Conservation (phyloP, 1,140 invertebrate genomes). For the Cepaea nemoralis region DNA sequence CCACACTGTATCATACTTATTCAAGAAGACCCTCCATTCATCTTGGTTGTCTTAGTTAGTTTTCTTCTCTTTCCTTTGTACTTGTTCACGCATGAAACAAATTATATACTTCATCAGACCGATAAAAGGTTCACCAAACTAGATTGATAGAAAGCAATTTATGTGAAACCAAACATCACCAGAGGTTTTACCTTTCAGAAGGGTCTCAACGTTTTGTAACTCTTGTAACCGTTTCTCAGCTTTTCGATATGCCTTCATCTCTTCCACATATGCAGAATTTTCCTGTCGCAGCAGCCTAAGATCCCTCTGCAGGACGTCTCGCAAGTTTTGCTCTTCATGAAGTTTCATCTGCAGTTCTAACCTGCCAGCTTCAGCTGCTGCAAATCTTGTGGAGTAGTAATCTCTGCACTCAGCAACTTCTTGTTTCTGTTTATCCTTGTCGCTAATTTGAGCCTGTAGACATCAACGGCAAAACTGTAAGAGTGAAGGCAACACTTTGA, state of each 20-base stretch:
- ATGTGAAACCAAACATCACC: too few species aligned
- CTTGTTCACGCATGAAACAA: too few species aligned
- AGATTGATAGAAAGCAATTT: too few species aligned
- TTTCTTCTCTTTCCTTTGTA: too few species aligned
- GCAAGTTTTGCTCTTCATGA: neutral
- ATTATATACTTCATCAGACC: too few species aligned
- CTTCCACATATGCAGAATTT: constrained; percentile 36
- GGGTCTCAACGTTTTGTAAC: constrained; percentile 48
- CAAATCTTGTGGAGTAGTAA: neutral
- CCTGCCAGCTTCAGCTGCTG: neutral
- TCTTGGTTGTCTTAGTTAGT: too few species aligned
- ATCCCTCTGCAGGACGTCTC: constrained; percentile 20
- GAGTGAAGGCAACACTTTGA: too few species aligned
- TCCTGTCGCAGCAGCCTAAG: constrained; percentile 32
- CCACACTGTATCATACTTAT: too few species aligned
- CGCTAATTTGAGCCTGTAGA: constrained; percentile 37
- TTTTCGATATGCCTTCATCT: constrained; percentile 38
- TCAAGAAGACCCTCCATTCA: too few species aligned
- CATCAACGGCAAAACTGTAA: constrained; percentile 3
- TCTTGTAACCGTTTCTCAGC: constrained; percentile 48
- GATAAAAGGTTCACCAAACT: too few species aligned
- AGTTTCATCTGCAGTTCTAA: neutral
- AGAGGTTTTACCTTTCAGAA: constrained; percentile 52
- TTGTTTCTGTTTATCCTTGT: constrained; percentile 46
- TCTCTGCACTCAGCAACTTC: constrained; percentile 38